Base-by-base conservation (phyloP, 1,140 invertebrate species). In the Copidosoma floridanum region DNA sequence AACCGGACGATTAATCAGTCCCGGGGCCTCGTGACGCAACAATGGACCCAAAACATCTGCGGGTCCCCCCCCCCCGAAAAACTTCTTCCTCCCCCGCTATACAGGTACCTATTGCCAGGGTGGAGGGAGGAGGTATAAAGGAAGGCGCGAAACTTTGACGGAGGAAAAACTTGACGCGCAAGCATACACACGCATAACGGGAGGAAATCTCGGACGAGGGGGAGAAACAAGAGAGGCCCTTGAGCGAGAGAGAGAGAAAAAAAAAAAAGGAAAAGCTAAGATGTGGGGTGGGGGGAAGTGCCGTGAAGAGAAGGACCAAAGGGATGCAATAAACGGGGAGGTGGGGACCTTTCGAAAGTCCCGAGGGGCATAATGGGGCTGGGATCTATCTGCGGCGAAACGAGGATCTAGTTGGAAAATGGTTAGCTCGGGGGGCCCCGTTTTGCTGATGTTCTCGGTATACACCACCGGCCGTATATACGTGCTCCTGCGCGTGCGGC, bases 401-500 rank as follows among this genome's bases (percentile, higher is more conserved):
- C 66, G 57, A 68, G 68, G 57, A 58, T 66, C 55, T 72, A 68
- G 70, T 65, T 71, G 54, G 63, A 61, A 65, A 70, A 66, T 65
- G 57, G 61, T 64, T n/a, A 59, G 24, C 29, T 3, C n/a, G 12
- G 21, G 3, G 52, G 52, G 64, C 32, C 53, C 43, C 55, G 8
- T 5, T n/a, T n/a, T n/a, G n/a, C n/a, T n/a, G n/a, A n/a, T 23
- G 47, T 52, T 53, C 40, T n/a, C 56, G 47, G 47, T 52, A 52
- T 16, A 56, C 52, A 32, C 26, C 52, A 14, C 43, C 35, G 43
- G 38, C 51, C 46, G 35, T 43, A 21, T 43, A 21, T 43, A 43
- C 2, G 67, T 76, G 29, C 29, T 32, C 8, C 40, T 41, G 40
- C 40, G 40, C 56, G 43, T 27, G 29, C 50, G 51, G 18, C 50